These are phyloP conservation scores for Falco naumanni DNA, from an alignment of 2,797 vertebrate species.

Conservation along the genomic window DNA sequence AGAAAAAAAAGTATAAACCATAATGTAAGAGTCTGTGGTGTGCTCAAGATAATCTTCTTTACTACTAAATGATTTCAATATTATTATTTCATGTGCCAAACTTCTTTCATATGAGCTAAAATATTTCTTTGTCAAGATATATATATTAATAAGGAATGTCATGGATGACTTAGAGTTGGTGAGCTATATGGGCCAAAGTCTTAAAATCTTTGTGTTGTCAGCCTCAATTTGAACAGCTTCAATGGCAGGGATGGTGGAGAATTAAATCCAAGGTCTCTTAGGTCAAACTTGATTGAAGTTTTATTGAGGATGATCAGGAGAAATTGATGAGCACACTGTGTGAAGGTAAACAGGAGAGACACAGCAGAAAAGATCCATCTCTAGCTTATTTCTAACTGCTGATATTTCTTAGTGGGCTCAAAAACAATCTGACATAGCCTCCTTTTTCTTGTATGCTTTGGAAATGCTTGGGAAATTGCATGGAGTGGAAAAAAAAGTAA, in stretches of 20 bases:
- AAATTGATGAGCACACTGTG: not conserved
- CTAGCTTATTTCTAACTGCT: not conserved
- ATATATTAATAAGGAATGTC: not conserved
- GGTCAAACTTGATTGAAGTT: not conserved
- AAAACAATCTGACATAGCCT: not conserved
- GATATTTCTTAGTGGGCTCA: not conserved
- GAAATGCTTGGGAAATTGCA: not conserved
- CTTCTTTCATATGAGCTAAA: not conserved
- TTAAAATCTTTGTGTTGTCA: not conserved
- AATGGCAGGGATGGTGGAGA: not conserved
- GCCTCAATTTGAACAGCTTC: not conserved
- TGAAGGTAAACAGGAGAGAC: not conserved
- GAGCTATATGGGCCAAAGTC: not conserved
- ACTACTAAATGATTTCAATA: not conserved
- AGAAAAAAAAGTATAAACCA: not conserved
- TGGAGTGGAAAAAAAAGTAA: not conserved
- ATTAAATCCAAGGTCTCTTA: not conserved
- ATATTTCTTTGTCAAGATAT: not conserved
- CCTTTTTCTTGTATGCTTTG: not conserved
- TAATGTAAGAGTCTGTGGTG: not conserved
- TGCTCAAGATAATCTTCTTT: not conserved
- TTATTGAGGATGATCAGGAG: not conserved
- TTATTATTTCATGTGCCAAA: not conserved
- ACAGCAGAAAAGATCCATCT: not conserved
- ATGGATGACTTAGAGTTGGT: not conserved